phyloP scores from a whole-genome alignment of 2,888 invertebrate genomes.

The Limnephilus auricula region DNA sequence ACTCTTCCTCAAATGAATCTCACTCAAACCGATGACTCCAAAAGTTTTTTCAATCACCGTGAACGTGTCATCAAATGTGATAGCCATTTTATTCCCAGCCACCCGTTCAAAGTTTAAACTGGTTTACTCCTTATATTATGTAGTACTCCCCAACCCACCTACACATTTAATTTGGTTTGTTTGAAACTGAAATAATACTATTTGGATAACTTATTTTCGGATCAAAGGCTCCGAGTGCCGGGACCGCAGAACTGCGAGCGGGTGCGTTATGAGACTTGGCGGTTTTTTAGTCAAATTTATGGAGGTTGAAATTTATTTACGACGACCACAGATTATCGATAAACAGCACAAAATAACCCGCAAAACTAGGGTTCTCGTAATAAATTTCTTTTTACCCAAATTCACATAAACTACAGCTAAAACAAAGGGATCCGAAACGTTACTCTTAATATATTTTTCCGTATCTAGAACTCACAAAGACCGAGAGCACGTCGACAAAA shows the following conservation, averaged over 20 bases:
- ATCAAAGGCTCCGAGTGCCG: slow-evolving; percentile 2
- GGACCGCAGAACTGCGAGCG: background rate
- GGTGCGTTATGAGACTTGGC: background rate
- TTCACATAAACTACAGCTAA: background rate
- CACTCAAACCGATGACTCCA: slow-evolving; percentile 56
- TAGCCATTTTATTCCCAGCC: slow-evolving; percentile 46
- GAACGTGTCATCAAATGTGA: slow-evolving; percentile 57
- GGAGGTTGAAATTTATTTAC: background rate
- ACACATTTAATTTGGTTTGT: background rate
- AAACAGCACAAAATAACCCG: background rate
- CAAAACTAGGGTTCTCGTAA: background rate
- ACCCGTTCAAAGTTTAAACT: background rate
- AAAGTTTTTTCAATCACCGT: slow-evolving; percentile 60
- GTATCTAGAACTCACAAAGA: background rate
- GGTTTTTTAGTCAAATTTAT: background rate
- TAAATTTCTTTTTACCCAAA: background rate
- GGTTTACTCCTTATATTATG: background rate
- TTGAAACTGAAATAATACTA: background rate
- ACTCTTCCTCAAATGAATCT: slow-evolving; percentile 52
- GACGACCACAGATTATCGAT: background rate
- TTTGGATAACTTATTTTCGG: background rate
- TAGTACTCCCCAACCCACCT: background rate
- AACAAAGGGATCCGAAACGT: background rate
- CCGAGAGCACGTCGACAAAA: background rate
- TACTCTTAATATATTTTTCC: background rate